Base-by-base conservation (phyloP, 2,113 vertebrate genomes). In the Formicarius rufipectus region DNA sequence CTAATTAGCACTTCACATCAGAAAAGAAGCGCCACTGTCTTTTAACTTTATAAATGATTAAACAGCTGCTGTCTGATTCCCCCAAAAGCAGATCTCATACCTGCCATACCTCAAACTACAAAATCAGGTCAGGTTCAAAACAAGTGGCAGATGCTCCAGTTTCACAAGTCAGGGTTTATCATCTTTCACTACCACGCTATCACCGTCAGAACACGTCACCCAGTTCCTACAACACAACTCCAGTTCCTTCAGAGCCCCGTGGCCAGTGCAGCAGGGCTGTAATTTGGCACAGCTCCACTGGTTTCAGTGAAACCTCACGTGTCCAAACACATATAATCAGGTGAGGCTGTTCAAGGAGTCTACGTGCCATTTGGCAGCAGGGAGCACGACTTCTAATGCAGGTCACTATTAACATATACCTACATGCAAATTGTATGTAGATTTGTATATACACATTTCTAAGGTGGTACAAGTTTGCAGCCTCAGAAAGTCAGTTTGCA, bases 101-200 rank as follows among this genome's bases (percentile, higher is more conserved):
- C 85, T 40, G 11, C 81, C 45, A 12, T 35, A 59, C 79, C 78
- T 64, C 66, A 17, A 82, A 28, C 33, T 74, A 66, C 75, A 81
- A 84, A 97, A 93, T 49, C 90, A 90, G 92, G 93, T 93, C 95
- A 96, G 68, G 60, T 84, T 92, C 83, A 78, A 77, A 96, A 82
- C n/a, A 62, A 87, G 80, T 0, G 64, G 68, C 35, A 30, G 24
- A 27, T 52, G 80, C 73, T 90, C 90, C 73, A 94, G 83, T 92
- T 96, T 72, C 93, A 78, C 28, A 0, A 72, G 63, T 47, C 60
- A 31, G 47, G 31, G 40, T 60, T 95, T 77, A 76, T 81, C 69
- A 77, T 71, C 69, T 58, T 17, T 27, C 16, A 4, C 28, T 53
- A 7, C 40, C 62, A 37, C 0, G 0, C 30, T 74, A 25, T 25